These are phyloP conservation scores for Ianthella basta DNA, from an alignment of 37 sponge, comb jelly and placozoan species.

Conservation along the genomic window DNA sequence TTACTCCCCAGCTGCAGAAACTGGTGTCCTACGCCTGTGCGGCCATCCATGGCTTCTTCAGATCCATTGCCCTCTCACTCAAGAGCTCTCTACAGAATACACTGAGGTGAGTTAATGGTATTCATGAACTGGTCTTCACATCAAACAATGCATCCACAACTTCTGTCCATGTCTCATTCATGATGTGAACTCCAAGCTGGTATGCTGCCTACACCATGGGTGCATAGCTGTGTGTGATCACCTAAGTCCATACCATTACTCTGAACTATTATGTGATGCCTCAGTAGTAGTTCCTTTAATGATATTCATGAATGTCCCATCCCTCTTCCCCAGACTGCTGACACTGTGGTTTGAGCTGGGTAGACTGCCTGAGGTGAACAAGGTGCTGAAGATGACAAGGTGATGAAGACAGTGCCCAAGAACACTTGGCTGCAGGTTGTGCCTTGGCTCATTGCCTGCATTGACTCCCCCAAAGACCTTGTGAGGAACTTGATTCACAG, in stretches of 20 bases:
- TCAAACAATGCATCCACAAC: too few species aligned
- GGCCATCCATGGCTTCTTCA: constrained; percentile 92
- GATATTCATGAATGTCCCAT: too few species aligned
- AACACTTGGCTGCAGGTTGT: constrained; percentile 97
- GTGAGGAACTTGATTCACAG: constrained; percentile 92
- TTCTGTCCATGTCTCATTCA: too few species aligned
- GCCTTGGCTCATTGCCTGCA: constrained; percentile 97
- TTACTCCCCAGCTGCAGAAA: constrained; percentile 6
- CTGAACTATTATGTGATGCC: too few species aligned
- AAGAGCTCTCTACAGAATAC: constrained; percentile 93
- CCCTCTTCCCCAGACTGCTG: constrained; percentile 64
- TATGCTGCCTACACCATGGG: too few species aligned
- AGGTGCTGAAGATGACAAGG: constrained; percentile 78
- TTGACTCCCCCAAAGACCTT: constrained; percentile 86
- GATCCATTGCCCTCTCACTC: constrained; percentile 86
- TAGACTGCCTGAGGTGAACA: constrained; percentile 70
- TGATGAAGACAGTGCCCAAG: constrained; percentile 88
- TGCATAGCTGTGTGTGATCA: too few species aligned
- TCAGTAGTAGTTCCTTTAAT: too few species aligned
- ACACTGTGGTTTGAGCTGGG: constrained; percentile 98
- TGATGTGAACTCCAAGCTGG: too few species aligned
- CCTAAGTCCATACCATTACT: too few species aligned
- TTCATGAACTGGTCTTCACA: too few species aligned
- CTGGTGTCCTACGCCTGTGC: constrained; percentile 57
- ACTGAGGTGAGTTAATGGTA: constrained; percentile 60